A percentile compares a stretch with the other conserved stretches of the same genome.
phyloP scores from a whole-genome alignment of 2,113 vertebrate genomes.

The Oryzias celebensis region DNA sequence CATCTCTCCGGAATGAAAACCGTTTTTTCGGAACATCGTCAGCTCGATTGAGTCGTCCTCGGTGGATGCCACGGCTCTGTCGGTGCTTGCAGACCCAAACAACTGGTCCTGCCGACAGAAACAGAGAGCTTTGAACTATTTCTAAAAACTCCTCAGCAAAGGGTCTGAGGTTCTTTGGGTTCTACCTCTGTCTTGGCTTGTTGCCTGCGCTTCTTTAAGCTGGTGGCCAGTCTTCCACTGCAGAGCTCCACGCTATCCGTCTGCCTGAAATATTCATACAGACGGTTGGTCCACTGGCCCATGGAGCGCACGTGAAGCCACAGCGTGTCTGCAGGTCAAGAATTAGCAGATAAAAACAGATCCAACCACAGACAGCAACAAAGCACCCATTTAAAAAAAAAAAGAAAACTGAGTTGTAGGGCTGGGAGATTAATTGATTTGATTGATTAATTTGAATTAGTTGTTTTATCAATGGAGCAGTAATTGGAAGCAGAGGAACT shows the following conservation, averaged over 20 bases:
- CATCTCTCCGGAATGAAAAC: neutral
- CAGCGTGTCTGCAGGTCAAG: constrained; percentile 75
- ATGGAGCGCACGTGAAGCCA: constrained; percentile 87
- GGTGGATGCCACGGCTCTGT: constrained; percentile 47
- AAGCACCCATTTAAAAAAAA: too few relatives aligned
- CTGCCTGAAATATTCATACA: constrained; percentile 84
- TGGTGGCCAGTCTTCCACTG: constrained; percentile 51
- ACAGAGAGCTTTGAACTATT: neutral
- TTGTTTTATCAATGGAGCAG: too few relatives aligned
- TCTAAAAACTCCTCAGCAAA: neutral
- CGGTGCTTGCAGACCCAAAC: constrained; percentile 27
- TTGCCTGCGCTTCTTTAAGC: constrained; percentile 47
- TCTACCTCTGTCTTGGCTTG: constrained; percentile 45
- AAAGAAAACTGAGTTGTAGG: too few relatives aligned
- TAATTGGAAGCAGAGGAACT: too few relatives aligned
- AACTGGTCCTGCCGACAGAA: constrained; percentile 57
- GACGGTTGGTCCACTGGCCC: constrained; percentile 88
- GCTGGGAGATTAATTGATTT: too few relatives aligned
- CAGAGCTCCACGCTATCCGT: constrained; percentile 1
- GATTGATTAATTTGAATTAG: too few relatives aligned
- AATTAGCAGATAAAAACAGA: neutral
- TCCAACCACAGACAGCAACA: too few relatives aligned
- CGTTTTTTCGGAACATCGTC: constrained; percentile 62
- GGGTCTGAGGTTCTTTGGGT: fast-evolving
- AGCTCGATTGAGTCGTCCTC: constrained; percentile 74